Evolutionary conservation across 2,113 vertebrate species (phyloP).

Genomic region (Corynorhinus townsendii): DNA sequence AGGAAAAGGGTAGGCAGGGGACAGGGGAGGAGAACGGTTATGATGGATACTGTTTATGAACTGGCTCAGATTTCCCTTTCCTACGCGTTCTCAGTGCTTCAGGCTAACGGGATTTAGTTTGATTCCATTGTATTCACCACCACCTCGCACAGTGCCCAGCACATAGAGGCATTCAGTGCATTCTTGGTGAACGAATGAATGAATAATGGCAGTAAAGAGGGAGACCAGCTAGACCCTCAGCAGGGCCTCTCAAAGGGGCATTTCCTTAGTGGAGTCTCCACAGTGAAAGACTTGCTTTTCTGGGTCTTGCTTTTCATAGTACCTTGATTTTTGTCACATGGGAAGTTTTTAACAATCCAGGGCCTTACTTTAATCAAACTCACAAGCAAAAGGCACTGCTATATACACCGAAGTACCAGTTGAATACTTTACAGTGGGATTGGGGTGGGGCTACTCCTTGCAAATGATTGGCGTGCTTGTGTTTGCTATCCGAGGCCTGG

Average conservation of each 20-base stretch:
- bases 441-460: neutral
- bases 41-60: neutral
- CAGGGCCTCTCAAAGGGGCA: neutral
- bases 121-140: neutral
- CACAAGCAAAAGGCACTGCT: neutral
- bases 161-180: neutral
- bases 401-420: neutral
- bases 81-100: neutral
- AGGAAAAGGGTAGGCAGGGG: neutral
- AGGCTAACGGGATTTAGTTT: neutral
- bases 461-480: neutral
- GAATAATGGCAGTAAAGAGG: neutral
- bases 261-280: neutral
- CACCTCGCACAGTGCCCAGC: neutral
- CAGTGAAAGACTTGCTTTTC: neutral
- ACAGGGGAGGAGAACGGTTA: neutral
- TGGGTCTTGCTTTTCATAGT: neutral
- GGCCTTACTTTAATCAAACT: neutral
- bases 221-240: neutral
- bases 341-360: neutral
- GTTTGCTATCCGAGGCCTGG: accelerated
- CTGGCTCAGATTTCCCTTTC: neutral
- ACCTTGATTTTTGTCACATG: neutral
- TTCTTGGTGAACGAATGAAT: neutral
- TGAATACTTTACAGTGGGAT: neutral